Evolutionary conservation across 2,888 invertebrate genomes (phyloP), one percentile per base, ranked within the genome.

Genomic region (Standfussiana lucernea): DNA sequence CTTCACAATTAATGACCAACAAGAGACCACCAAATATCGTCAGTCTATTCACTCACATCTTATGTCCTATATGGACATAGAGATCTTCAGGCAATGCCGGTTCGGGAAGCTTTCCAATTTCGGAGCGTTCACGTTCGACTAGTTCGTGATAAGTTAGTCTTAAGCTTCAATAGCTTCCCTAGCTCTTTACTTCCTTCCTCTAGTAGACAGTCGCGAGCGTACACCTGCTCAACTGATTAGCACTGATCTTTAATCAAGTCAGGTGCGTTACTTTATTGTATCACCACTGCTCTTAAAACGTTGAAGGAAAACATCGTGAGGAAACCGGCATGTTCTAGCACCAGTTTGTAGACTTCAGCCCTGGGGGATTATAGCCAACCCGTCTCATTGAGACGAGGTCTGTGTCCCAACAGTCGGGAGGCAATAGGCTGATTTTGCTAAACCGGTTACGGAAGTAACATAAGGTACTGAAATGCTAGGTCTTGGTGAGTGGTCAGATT

Each of bases 71-170:
- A 50, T 50, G 56, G 71, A 28, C 13, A 10, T 42, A 64, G 56
- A 28, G 56, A 37, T 72, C 66, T 72, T 70, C 42, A 70, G 56
- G 82, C 53, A 50, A 59, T 32, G 74, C 70, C 66, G 35, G 72
- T 81, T 85, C 73, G 28, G n/a, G 59, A 65, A 10, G 67, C 67
- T 81, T 85, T 83, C 82, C 81, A 84, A 80, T 69, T 80, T 73
- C 59, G 70, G 77, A 85, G 70, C 45, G 72, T 59, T 40, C 72
- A 77, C 62, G 67, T 61, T 72, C 40, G 59, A 71, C 59, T 72
- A 61, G 72, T 68, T 83, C 85, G 67, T 80, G 72, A 81, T 67
- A 72, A 70, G 59, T 71, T 62, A 70, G 61, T 70, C 61, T 56
- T 47, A 45, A 45, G 18, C 45, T 45, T 45, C 15, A 40, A 7